phyloP scores from a whole-genome alignment of 2,113 vertebrate genomes.

The Ondatra zibethicus region DNA sequence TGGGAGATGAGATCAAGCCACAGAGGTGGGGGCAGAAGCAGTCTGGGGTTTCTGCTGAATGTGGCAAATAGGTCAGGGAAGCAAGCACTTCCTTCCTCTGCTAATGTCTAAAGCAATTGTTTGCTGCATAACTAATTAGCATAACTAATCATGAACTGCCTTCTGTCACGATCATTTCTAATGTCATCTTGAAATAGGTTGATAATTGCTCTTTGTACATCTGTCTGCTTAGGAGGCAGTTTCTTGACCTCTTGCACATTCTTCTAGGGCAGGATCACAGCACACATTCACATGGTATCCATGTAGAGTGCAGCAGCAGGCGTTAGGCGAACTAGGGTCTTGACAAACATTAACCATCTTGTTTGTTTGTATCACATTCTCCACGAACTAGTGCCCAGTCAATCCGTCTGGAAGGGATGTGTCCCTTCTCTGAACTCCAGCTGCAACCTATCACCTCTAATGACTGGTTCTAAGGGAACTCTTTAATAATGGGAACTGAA shows the following conservation, averaged over 20 bases:
- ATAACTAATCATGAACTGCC: slow-evolving; percentile 35
- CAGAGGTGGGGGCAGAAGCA: neutral
- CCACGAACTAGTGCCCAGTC: slow-evolving; percentile 20
- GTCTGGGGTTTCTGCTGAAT: neutral
- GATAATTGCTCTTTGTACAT: slow-evolving; percentile 47
- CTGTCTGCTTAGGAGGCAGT: slow-evolving; percentile 44
- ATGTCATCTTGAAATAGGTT: neutral
- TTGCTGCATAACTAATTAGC: slow-evolving; percentile 52
- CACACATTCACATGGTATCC: slow-evolving; percentile 42
- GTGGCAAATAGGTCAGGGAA: neutral
- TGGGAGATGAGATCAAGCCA: neutral
- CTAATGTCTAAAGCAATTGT: slow-evolving; percentile 8
- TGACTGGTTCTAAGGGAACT: neutral
- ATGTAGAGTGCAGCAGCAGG: neutral
- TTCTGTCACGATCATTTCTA: slow-evolving; percentile 32
- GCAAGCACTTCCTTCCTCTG: neutral
- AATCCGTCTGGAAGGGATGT: slow-evolving; percentile 45
- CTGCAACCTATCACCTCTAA: neutral
- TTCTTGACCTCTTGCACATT: slow-evolving; percentile 59
- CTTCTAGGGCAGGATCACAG: neutral
- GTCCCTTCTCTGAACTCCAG: slow-evolving; percentile 64
- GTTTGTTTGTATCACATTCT: slow-evolving; percentile 59
- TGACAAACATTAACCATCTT: slow-evolving; percentile 49
- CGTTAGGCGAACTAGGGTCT: neutral
- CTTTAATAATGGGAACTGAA: neutral